Base-by-base conservation (phyloP, 2,113 vertebrate genomes). In the Eolophus roseicapilla region DNA sequence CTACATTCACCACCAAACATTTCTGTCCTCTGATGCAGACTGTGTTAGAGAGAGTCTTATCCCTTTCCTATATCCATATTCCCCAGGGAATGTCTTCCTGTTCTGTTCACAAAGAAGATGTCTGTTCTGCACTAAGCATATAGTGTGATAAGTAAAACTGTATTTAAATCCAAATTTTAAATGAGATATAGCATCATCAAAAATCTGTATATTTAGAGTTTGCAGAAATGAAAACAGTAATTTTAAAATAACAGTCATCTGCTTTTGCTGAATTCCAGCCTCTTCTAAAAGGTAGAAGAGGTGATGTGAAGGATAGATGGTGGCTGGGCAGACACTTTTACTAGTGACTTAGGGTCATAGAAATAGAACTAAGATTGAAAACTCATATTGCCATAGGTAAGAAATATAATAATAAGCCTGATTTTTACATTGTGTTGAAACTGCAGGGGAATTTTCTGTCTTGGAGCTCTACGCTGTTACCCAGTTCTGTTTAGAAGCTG, bases 121-220 rank as follows among this genome's bases (percentile, higher is more conserved):
- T 43, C 19, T 6, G 5, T 23, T 69, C n/a, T 74, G 11, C n/a
- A 20, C 63, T 59, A 59, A 82, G 4, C 3, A 31, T 33, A 59
- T 59, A 29, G 23, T 37, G 16, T 23, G 29, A 37, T 74, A 63
- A 73, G 5, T 59, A 71, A 81, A 93, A 53, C 10, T 57, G 15
- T 53, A 65, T 76, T 95, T 91, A 83, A 90, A 87, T 92, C 17
- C 39, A 75, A 57, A 78, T 87, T 94, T 92, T 62, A 80, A 91
- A 53, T 44, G 35, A 82, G 33, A 76, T 62, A 89, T 7, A 10
- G 23, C 73, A 73, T 80, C 57, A 70, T 33, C 33, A 47, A 63
- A 90, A 84, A 87, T 83, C 44, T 87, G 3, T 75, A 28, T 29
- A 88, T 76, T 83, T 73, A 44, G 20, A 83, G 21, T 76, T 82